Evolutionary conservation across 2,113 vertebrate genomes (phyloP), one percentile per base, ranked within the genome.

Genomic region (Fregetta grallaria): DNA sequence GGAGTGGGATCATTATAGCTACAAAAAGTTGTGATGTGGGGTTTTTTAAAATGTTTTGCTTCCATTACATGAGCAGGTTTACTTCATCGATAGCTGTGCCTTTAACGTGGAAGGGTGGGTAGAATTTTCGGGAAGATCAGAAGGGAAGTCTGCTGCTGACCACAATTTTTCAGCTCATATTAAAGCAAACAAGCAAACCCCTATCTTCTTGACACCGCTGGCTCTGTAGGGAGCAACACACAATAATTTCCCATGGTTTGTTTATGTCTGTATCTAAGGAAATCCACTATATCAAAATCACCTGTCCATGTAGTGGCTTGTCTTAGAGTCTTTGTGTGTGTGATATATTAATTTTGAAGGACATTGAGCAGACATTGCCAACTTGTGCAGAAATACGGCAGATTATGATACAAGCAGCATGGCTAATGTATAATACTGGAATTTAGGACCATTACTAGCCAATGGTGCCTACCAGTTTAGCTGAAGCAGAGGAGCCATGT

Each of bases 341-440:
- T 3, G 36, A 61, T 44, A 3, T 45, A 61, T 90, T 47, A 29
- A 34, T 59, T 66, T 19, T 30, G 83, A 26, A 72, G 47, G 5
- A 2, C 2, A 0, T 5, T 0, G 13, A 52, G 87, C 78, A 7
- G 50, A 45, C 17, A 0, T 4, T 72, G 88, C n/a, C 82, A 47
- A 3, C 76, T 53, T 12, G 21, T 29, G 88, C 83, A 63, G 92
- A 67, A 61, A 21, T 58, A 5, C 27, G 29, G 93, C 44, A 18
- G 74, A 4, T 38, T 21, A 0, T n/a, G 86, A 25, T 23, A 13
- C n/a, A 1, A 18, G 53, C 61, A 79, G 76, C n/a, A 6, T 36
- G 25, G 87, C 81, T 88, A 3, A 80, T 7, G 40, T n/a, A 1
- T 4, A 5, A 11, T 17, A 32, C 55, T 27, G 65, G 59, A 7